These are phyloP conservation scores for Thomomys bottae DNA, from an alignment of 2,113 vertebrate species.

Conservation along the genomic window DNA sequence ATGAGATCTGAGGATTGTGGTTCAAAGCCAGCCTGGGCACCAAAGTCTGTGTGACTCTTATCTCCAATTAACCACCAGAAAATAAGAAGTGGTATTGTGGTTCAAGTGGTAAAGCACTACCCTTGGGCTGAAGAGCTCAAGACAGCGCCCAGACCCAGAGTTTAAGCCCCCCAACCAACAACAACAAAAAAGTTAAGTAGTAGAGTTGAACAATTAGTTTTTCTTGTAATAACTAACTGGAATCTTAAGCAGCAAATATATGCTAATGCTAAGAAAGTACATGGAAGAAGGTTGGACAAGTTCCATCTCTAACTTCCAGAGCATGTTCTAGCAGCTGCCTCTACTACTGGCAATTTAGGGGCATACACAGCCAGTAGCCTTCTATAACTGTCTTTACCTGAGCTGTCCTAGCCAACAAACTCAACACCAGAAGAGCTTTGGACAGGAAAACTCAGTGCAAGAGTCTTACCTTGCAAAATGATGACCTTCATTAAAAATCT, in stretches of 20 bases:
- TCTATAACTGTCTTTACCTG: fast-evolving
- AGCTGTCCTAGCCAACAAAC: neutral
- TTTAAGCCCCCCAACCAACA: too few species aligned
- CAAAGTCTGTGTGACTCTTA: too few species aligned
- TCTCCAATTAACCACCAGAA: too few species aligned
- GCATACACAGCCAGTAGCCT: neutral
- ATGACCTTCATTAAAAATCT: slow-evolving; percentile 24
- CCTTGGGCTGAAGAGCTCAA: too few species aligned
- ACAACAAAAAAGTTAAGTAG: too few species aligned
- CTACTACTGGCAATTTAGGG: neutral
- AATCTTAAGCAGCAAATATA: neutral
- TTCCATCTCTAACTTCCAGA: neutral
- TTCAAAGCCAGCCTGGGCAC: too few species aligned
- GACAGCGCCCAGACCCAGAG: too few species aligned
- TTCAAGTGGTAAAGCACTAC: neutral
- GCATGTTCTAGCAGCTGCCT: fast-evolving
- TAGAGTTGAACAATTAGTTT: fast-evolving
- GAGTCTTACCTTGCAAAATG: neutral
- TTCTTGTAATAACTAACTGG: neutral
- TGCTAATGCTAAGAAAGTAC: fast-evolving
- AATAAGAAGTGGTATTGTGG: neutral
- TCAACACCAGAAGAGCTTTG: neutral
- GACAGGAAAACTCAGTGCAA: neutral
- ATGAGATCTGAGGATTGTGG: too few species aligned
- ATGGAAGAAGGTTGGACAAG: fast-evolving